Base-by-base conservation (phyloP, 2,113 vertebrate genomes). In the Chaetura pelagica region DNA sequence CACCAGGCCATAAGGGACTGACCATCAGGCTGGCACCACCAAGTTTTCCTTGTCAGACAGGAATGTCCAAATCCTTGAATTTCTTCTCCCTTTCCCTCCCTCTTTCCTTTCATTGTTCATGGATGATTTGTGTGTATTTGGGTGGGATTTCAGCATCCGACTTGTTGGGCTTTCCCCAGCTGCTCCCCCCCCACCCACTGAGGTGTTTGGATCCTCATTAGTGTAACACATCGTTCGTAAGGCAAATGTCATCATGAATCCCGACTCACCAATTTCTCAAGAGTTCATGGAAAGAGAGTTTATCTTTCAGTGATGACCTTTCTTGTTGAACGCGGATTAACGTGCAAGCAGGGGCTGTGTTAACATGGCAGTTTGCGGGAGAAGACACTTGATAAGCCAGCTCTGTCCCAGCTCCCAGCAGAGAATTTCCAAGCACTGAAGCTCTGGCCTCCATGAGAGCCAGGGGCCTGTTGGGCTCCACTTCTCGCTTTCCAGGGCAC, bases 291-390 rank as follows among this genome's bases (percentile, higher is more conserved):
- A 55, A 77, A 87, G 38, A 67, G 80, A 87, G 94, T 92, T 97
- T 96, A 57, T 91, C 96, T 97, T 91, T n/a, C 72, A 72, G 6
- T 44, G 24, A 1, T 84, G 86, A 89, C 94, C 96, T 97, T 97
- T 86, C 86, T 17, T n/a, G 30, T 46, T 71, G 82, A 62, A 24
- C 23, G 2, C 3, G 38, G 94, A 64, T 94, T 89, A 78, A 38
- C 19, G 66, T 40, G 23, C 0, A 35, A n/a, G 92, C 46, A 23
- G 91, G 87, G 62, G 35, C 72, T 34, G n/a, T 77, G 89, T 93
- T 94, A 87, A 80, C 72, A 2, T 5, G 72, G 88, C 90, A 15
- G 51, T 72, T 73, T 68, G 90, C 90, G 80, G 87, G 89, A 86
- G 67, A 26, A 61, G 62, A 22, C 22, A 51, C 90, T 69, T 32